Base-by-base conservation (phyloP, 1,140 invertebrate species). In the Drosophila teissieri region DNA sequence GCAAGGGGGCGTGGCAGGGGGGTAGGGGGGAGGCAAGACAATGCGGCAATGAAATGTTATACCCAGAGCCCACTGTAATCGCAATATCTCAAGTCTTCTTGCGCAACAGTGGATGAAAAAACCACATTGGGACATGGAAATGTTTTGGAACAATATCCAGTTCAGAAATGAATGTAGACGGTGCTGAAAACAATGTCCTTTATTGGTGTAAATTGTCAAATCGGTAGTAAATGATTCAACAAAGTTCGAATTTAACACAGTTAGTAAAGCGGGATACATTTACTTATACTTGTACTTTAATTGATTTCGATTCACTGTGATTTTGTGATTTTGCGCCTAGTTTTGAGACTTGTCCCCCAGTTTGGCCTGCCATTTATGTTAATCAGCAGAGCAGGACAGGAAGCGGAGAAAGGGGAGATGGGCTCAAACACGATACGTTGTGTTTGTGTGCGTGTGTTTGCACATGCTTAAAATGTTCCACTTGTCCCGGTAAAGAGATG, bases 351-450 rank as follows among this genome's bases (percentile, higher is more conserved):
- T 49, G 37, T 40, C 48, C 40, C 52, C n/a, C 22, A 45, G 64
- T 22, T 55, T 55, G 56, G 48, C 72, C 72, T 64, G 51, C 44
- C 72, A 64, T 74, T 74, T 76, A 76, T 60, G 72, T 75, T 76
- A 69, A 77, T 77, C 73, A 77, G 45, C 7, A 52, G 19, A 54
- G 62, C 51, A 51, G 55, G 48, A 51, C 36, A 19, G 24, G 17
- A 14, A 8, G n/a, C 24, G 61, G 10, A 34, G 42, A 12, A 10
- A 19, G 24, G 15, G 48, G 3, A 27, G n/a, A 15, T 4, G 49
- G 31, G 49, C 42, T 36, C 57, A 64, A 65, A 37, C 37, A 24
- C 39, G n/a, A 52, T 34, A 34, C 24, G 48, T 15, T 14, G 37
- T 56, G 52, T 58, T 42, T 58, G 53, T 65, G 62, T 58, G 53